These are phyloP conservation scores for Halcyon badia DNA, from an alignment of 2,797 vertebrate species.

Conservation along the genomic window DNA sequence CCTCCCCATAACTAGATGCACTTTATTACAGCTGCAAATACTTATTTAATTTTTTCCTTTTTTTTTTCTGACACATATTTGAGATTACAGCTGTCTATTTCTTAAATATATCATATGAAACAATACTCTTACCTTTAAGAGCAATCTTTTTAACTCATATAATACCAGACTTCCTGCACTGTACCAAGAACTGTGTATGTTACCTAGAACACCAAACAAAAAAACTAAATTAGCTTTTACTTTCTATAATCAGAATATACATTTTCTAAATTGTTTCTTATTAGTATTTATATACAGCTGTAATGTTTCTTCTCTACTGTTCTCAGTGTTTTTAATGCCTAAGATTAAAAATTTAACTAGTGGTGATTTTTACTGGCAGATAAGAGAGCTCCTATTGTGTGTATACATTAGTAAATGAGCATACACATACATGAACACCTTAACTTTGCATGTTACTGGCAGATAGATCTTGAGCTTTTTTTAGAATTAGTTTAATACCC, in stretches of 20 bases:
- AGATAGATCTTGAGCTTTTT: not conserved
- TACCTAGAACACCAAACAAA: not conserved
- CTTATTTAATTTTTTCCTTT: rapidly evolving
- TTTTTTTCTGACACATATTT: not conserved
- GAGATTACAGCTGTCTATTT: not conserved
- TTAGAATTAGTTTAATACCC: not conserved
- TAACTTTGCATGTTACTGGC: not conserved
- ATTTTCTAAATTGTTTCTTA: not conserved
- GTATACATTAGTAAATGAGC: not conserved
- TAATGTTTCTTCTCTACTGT: not conserved
- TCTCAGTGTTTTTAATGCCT: not conserved
- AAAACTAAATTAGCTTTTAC: not conserved
- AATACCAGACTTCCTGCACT: not conserved
- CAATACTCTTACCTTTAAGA: not conserved
- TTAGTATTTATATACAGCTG: not conserved
- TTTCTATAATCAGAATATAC: not conserved
- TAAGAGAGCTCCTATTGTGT: not conserved
- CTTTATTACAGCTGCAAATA: not conserved
- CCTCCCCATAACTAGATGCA: not conserved
- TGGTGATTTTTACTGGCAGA: not conserved
- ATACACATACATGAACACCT: not conserved
- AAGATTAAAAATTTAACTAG: not conserved
- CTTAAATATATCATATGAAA: not conserved
- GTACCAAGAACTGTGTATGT: not conserved
- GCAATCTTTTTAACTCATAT: not conserved